Conservation (phyloP, 92 coral and sea anemone genomes). For the Umimayanthus kanabou region DNA sequence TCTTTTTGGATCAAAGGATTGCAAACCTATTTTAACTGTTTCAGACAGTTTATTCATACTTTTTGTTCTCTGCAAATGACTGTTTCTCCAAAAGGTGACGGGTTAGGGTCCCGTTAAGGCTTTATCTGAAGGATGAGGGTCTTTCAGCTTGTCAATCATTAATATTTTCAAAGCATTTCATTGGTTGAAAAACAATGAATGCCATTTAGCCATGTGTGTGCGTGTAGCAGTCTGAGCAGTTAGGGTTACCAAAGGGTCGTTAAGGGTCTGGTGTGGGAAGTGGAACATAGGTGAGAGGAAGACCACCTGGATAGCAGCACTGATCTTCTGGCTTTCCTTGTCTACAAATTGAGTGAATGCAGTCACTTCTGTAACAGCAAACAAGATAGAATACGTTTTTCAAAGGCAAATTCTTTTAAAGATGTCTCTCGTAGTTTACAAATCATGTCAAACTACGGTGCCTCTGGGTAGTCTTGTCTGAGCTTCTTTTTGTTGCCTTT, state of each 20-base stretch:
- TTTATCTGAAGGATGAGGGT: too few species aligned
- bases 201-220: too few species aligned
- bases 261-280: slow-evolving; percentile 50
- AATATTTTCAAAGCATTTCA: too few species aligned
- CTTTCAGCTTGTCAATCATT: too few species aligned
- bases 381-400: slow-evolving; percentile 56
- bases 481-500: slow-evolving; percentile 58
- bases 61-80: too few species aligned
- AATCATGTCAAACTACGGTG: slow-evolving; percentile 60
- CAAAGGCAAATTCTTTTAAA: slow-evolving; percentile 50
- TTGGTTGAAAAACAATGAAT: too few species aligned
- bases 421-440: slow-evolving; percentile 66
- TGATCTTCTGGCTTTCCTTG: slow-evolving; percentile 39
- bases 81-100: too few species aligned
- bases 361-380: slow-evolving; percentile 55
- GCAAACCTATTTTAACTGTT: too few species aligned
- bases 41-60: too few species aligned
- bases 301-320: slow-evolving; percentile 54
- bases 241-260: slow-evolving; percentile 44
- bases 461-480: slow-evolving; percentile 49
- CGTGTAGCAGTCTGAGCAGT: slow-evolving; percentile 44
- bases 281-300: slow-evolving; percentile 45
- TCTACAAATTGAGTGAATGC: slow-evolving; percentile 56
- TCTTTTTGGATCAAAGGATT: too few species aligned
- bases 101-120: too few species aligned